A percentile compares a stretch with the other conserved stretches of the same genome.
phyloP scores from a whole-genome alignment of 2,113 vertebrate genomes.

The Mystacornis crossleyi region DNA sequence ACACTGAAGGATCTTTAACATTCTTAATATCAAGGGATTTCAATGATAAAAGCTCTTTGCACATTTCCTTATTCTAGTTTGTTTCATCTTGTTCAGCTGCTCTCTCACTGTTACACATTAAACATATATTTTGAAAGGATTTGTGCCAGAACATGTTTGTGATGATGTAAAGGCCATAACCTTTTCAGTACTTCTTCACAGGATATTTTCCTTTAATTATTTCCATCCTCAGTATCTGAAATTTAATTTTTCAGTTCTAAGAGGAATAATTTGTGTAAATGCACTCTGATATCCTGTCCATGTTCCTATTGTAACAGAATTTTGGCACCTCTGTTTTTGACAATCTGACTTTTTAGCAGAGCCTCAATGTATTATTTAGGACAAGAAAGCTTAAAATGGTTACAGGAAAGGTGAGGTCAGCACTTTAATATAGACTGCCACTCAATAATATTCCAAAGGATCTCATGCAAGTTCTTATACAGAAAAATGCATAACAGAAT shows the following conservation, averaged over 20 bases:
- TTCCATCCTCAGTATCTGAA: not conserved
- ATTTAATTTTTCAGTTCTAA: not conserved
- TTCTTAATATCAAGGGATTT: not conserved
- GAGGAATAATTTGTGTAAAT: not conserved
- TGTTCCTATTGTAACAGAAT: not conserved
- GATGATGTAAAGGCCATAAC: constrained; percentile 25
- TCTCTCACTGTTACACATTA: constrained; percentile 42
- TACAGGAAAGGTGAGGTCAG: not conserved
- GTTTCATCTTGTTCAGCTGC: constrained; percentile 34
- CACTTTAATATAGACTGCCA: not conserved
- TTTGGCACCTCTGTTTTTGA: not conserved
- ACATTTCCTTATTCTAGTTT: constrained; percentile 7
- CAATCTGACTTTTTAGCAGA: not conserved
- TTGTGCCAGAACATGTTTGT: constrained; percentile 37
- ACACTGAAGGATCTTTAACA: constrained; percentile 15
- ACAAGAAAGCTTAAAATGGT: not conserved
- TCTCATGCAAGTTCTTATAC: not conserved
- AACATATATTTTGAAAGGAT: constrained; percentile 39
- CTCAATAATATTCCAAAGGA: not conserved
- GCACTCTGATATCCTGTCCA: not conserved
- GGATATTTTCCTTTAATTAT: not conserved
- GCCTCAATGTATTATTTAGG: not conserved
- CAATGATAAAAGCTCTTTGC: not conserved
- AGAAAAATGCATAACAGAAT: not conserved
- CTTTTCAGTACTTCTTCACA: not conserved